Evolutionary conservation across 2,888 invertebrate genomes (phyloP).

Genomic region (Caenorhabditis japonica): DNA sequence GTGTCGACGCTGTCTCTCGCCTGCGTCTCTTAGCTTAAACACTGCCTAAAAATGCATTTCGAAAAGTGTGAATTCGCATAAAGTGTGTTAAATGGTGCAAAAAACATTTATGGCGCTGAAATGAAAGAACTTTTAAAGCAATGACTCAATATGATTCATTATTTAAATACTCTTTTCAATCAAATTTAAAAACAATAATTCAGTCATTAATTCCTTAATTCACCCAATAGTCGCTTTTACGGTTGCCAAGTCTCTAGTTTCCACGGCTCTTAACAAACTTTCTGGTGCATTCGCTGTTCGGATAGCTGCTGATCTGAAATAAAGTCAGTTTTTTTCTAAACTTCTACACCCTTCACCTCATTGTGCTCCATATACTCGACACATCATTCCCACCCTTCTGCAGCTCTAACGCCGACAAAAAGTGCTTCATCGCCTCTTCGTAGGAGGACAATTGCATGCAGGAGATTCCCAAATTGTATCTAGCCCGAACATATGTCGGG

Average conservation of each 20-base stretch:
- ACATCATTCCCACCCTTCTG: conserved; percentile 83
- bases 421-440: conserved; percentile 92
- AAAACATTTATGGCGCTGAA: too few relatives aligned
- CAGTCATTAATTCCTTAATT: too few relatives aligned
- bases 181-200: too few relatives aligned
- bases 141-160: neutral
- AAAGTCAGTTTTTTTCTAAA: neutral
- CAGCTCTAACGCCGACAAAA: conserved; percentile 91
- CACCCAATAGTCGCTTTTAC: conserved; percentile 45
- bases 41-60: too few relatives aligned
- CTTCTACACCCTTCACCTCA: conserved; percentile 23
- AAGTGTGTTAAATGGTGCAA: too few relatives aligned
- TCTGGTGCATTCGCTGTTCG: conserved; percentile 54
- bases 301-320: conserved; percentile 68
- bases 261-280: conserved; percentile 62
- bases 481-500: conserved; percentile 94
- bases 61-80: too few relatives aligned
- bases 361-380: conserved; percentile 68
- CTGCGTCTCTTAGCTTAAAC: too few relatives aligned
- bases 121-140: neutral
- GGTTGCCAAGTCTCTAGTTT: conserved; percentile 58
- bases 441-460: conserved; percentile 95
- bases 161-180: neutral
- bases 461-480: conserved; percentile 97
- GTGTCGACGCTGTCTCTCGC: too few relatives aligned